Base-by-base conservation (phyloP, 2,888 invertebrate genomes). In the Meteorus cinctellus region DNA sequence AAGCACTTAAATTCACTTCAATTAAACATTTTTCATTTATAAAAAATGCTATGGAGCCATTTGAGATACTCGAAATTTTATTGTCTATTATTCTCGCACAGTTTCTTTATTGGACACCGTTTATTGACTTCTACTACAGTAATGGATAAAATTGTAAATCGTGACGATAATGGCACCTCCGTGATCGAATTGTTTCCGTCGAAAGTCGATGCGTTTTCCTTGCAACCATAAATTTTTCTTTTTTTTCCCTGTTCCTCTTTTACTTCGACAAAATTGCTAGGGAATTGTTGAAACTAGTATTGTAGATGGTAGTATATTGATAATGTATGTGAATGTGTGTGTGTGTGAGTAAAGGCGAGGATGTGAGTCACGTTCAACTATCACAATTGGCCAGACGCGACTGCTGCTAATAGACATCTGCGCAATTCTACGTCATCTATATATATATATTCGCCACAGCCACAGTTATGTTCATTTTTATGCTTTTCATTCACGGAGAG, bases 381-480 rank as follows among this genome's bases (percentile, higher is more conserved):
- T 72, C 72, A 72, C 72, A 72, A 72, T 72, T 65, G 72, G 65
- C 72, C 72, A 72, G 72, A 72, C 72, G 72, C 65, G 72, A 72
- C 72, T 48, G 51, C 51, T 36, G 51, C 55, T 65, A 72, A 65
- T 72, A 72, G 55, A 55, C 55, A 55, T 55, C 55, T 55, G 55
- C 55, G 55, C 55, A 55, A 55, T 55, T 55, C n/a, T 19, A 55
- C 55, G 55, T 55, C 55, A 55, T 55, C 19, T 55, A 16, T 5
- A n/a, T n/a, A 55, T 19, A 19, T 19, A 48, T 55, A 8, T 19
- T 19, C 55, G 4, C 16, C n/a, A n/a, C 19, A 19, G 19, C 8
- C n/a, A 19, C n/a, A 2, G 19, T 19, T n/a, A 55, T 19, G 55
- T 55, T 19, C 19, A 55, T 19, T 19, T 55, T 55, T 55, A 55